These are phyloP conservation scores for Rhabdophis nuchalis DNA, from an alignment of 2,797 vertebrate genomes.

Conservation along the genomic window DNA sequence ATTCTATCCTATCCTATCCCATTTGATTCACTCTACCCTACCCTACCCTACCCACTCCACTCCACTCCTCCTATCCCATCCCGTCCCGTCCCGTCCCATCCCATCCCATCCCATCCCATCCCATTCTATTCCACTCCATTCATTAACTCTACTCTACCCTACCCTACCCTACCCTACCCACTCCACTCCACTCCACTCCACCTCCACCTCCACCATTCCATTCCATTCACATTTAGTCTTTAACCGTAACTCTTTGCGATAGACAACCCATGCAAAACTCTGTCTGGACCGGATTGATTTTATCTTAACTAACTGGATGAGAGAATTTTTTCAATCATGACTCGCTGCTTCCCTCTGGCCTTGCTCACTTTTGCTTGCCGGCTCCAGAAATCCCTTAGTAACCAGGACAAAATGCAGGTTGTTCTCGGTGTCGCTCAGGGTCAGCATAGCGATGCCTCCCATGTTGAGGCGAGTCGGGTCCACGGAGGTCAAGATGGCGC, in stretches of 20 bases:
- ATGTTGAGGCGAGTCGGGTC: constrained; percentile 70
- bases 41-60: no score
- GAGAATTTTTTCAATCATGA: not conserved
- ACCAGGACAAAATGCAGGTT: constrained; percentile 95
- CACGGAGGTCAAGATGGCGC: constrained; percentile 81
- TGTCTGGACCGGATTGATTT: not conserved
- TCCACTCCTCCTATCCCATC: no score
- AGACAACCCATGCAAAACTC: not conserved
- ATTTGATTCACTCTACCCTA: no score
- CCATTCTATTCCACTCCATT: no score
- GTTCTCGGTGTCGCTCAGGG: constrained; percentile 88
- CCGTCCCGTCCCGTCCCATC: no score
- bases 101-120: no score
- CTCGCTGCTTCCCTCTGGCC: rapidly evolving
- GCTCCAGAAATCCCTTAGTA: constrained; percentile 81
- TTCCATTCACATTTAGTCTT: not conserved
- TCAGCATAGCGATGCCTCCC: constrained; percentile 89
- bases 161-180: no score
- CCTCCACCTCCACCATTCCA: no score
- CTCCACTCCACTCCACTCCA: no score
- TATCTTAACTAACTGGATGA: not conserved
- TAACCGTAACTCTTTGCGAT: not conserved
- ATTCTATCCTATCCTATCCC: no score
- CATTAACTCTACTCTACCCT: no score
- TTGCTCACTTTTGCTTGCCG: constrained; percentile 68